Base-by-base conservation (phyloP, 1,140 invertebrate species). In the Trichonephila clavata region DNA sequence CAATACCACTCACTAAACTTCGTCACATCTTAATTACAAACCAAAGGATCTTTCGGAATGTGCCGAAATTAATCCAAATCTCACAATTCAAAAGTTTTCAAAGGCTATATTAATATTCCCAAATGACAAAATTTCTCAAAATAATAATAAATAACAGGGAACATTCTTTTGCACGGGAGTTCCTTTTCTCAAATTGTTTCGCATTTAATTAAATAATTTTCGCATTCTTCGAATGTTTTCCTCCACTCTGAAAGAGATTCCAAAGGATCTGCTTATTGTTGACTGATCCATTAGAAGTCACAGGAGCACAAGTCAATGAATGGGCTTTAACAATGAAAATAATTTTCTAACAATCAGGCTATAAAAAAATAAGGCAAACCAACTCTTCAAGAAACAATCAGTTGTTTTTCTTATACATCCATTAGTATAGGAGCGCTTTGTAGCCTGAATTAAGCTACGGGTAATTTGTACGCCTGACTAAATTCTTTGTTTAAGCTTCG, bases 401-500 rank as follows among this genome's bases (percentile, higher is more conserved):
- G 27, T 86, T 92, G 91, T 92, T 92, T 92, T 92, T 86, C 81
- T 86, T 32, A 59, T 59, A 39, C 50, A 65, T 84, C 77, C 50
- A 59, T 57, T 65, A 83, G 59, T 63, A 71, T 59, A 27, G n/a
- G 43, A 21, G 24, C 32, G 63, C 65, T 88, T 93, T 93, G 84
- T 87, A 93, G 27, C 92, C 63, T 81, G 83, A 93, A 93, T 93
- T 87, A 93, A 93, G 92, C 92, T 63, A 61, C 20, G 84, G 84
- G 92, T 93, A 93, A 93, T 93, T 93, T 93, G 92, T 77, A 87
- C 92, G 92, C 65, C 86, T 86, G 68, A 88, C 80, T 88, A 93
- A 88, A 59, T 93, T 93, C 92, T 93, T 93, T 93, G 92, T 93
- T 93, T 93, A 93, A 93, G 92, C 83, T 87, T 88, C 92, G 92